These are phyloP conservation scores for Meghimatium bilineatum DNA, from an alignment of 2,888 invertebrate genomes.

Conservation along the genomic window DNA sequence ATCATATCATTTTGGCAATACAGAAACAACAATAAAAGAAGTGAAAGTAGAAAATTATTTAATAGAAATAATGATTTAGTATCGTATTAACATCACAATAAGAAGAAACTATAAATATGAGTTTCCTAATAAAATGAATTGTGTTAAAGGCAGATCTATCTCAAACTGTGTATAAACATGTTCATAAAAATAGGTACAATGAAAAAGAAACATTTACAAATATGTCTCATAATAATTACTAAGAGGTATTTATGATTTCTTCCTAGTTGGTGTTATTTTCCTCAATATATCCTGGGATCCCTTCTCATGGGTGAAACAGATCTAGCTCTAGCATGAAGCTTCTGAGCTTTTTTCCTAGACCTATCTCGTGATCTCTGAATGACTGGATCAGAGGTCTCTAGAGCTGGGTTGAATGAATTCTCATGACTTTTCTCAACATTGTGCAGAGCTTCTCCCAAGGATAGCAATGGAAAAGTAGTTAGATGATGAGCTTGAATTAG, in stretches of 20 bases:
- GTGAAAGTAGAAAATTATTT: background rate
- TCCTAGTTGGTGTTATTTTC: conserved; percentile 28
- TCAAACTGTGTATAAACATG: background rate
- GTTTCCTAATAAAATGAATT: background rate
- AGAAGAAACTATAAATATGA: background rate
- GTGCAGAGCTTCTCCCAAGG: conserved; percentile 71
- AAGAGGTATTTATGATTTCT: background rate
- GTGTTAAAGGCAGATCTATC: background rate
- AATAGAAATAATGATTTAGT: background rate
- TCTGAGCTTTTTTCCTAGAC: conserved; percentile 59
- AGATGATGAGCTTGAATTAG: conserved; percentile 76
- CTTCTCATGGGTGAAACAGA: conserved; percentile 70
- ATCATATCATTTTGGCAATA: background rate
- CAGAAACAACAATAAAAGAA: background rate
- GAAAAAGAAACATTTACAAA: conserved; percentile 5
- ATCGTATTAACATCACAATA: background rate
- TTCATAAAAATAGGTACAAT: background rate
- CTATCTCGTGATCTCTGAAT: conserved; percentile 61
- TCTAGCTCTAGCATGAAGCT: conserved; percentile 60
- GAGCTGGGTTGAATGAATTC: conserved; percentile 59
- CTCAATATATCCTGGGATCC: conserved; percentile 70
- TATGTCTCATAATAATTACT: background rate
- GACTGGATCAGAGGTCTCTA: conserved; percentile 57
- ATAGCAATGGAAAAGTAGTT: conserved; percentile 67
- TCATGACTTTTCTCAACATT: conserved; percentile 72